These are phyloP conservation scores for Venturia canescens DNA, from an alignment of 1,140 invertebrate species.

Conservation along the genomic window DNA sequence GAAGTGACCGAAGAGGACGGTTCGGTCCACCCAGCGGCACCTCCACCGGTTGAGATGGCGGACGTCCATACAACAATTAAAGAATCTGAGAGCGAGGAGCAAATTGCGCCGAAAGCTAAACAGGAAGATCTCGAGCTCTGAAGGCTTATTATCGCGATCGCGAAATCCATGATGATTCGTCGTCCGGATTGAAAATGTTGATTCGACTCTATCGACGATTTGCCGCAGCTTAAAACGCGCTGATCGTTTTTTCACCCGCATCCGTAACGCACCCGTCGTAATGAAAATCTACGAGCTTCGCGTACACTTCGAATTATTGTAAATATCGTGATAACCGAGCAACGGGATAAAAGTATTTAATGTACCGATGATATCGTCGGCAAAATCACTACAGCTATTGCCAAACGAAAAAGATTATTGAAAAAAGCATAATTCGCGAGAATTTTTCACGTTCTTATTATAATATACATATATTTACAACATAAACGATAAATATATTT, in stretches of 20 bases:
- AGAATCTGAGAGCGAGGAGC: conserved; percentile 49
- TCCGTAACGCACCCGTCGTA: not conserved
- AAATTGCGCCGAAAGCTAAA: conserved; percentile 68
- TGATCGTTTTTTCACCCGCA: not conserved
- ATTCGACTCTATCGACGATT: not conserved
- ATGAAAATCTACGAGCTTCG: conserved; percentile 41
- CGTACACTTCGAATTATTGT: conserved; percentile 30
- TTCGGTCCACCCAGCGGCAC: conserved; percentile 62
- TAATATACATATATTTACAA: not conserved
- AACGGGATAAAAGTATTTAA: conserved; percentile 32
- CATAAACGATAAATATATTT: conserved; percentile 53
- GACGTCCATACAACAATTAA: conserved; percentile 64
- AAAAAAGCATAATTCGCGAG: conserved; percentile 18
- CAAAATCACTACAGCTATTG: conserved; percentile 47
- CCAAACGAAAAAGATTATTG: conserved; percentile 46
- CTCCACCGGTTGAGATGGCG: conserved; percentile 65
- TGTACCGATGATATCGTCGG: conserved; percentile 22
- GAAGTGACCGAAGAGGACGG: conserved; percentile 84
- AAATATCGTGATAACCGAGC: conserved; percentile 29
- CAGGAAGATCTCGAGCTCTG: conserved; percentile 67
- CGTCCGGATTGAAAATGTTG: too few species aligned
- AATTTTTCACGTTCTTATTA: conserved; percentile 34
- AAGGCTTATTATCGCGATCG: too few species aligned
- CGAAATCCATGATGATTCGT: too few species aligned
- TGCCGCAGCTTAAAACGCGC: conserved; percentile 1